phyloP scores from a whole-genome alignment of 2,797 vertebrate species.

The Rhynchonycteris naso region DNA sequence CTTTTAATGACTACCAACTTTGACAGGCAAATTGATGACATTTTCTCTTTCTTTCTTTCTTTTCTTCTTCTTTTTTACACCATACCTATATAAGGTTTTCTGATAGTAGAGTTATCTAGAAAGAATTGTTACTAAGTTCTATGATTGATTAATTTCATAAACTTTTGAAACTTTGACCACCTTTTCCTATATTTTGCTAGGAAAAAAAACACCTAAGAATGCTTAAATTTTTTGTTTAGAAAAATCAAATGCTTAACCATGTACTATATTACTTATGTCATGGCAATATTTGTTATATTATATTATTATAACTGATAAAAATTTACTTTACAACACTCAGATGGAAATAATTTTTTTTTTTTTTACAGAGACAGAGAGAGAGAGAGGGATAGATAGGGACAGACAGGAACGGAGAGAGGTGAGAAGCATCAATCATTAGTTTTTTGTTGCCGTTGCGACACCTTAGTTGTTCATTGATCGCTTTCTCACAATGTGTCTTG shows the following conservation, averaged over 20 bases:
- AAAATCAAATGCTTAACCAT: not conserved
- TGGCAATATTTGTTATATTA: not conserved
- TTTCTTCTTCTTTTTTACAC: not conserved
- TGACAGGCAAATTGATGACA: not conserved
- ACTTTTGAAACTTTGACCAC: slow-evolving; percentile 29
- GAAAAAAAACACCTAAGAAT: not conserved
- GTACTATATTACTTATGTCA: not conserved
- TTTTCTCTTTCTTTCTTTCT: no score
- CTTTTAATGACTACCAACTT: not conserved
- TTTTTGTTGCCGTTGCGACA: no score
- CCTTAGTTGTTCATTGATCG: no score
- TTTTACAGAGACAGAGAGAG: no score
- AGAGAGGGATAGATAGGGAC: no score
- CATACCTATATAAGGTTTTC: not conserved
- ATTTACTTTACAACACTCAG: not conserved
- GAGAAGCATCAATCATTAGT: no score
- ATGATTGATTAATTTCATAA: not conserved
- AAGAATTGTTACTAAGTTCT: slow-evolving; percentile 4
- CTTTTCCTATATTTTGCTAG: not conserved
- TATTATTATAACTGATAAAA: not conserved
- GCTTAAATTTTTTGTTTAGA: not conserved
- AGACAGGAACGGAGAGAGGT: no score
- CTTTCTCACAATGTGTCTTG: no score
- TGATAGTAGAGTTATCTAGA: not conserved
- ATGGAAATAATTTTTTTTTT: slow-evolving; percentile 33